A percentile compares a stretch with the other conserved stretches of the same genome.
Conservation (phyloP, 2,797 vertebrate genomes). For the Ptychobarbus kaznakovi region DNA sequence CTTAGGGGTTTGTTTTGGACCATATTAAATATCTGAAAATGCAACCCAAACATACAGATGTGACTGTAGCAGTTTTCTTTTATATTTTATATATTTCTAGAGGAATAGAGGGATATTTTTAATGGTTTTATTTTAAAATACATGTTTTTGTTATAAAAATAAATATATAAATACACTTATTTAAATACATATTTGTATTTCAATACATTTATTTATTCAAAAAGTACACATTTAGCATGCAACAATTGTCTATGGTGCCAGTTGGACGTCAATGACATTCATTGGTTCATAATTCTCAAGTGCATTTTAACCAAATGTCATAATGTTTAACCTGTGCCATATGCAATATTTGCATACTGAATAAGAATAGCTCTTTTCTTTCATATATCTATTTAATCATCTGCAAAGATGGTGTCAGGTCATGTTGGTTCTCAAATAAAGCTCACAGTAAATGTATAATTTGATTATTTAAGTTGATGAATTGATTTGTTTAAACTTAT, state of each 20-base stretch:
- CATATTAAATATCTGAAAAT: not conserved
- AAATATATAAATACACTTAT: not conserved
- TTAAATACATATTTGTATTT: not conserved
- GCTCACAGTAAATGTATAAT: not conserved
- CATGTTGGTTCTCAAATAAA: not conserved
- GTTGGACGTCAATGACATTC: not conserved
- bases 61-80: not conserved
- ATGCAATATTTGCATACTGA: not conserved
- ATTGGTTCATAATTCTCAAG: constrained; percentile 3
- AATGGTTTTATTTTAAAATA: not conserved
- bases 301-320: not conserved
- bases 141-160: not conserved
- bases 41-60: not conserved
- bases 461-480: not conserved
- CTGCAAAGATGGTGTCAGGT: not conserved
- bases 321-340: not conserved
- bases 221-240: not conserved
- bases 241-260: not conserved
- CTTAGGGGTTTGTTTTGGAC: not conserved
- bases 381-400: not conserved
- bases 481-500: not conserved
- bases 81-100: not conserved
- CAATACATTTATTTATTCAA: not conserved
- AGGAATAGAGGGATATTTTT: not conserved
- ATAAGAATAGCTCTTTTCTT: not conserved